phyloP scores from a whole-genome alignment of 2,113 vertebrate genomes.

The Menura novaehollandiae region DNA sequence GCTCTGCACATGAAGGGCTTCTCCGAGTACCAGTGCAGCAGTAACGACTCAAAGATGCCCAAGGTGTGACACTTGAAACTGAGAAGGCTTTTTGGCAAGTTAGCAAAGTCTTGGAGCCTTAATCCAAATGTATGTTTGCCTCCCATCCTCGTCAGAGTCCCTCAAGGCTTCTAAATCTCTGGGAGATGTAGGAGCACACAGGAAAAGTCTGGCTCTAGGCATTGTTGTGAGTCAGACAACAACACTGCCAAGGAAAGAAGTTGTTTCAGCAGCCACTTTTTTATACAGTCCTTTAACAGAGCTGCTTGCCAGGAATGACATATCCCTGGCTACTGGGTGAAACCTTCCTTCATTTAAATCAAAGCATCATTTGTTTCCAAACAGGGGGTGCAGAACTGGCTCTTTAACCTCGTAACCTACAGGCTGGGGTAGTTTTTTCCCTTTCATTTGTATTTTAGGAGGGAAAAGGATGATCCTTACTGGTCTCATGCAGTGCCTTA shows the following conservation, averaged over 20 bases:
- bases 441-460: neutral
- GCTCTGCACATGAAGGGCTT: neutral
- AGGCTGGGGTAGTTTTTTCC: neutral
- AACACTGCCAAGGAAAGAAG: neutral
- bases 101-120: neutral
- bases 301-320: neutral
- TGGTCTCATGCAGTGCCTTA: neutral
- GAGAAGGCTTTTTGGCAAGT: neutral
- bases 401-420: neutral
- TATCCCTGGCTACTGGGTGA: neutral
- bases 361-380: neutral
- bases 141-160: neutral
- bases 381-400: neutral
- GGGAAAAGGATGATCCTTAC: neutral
- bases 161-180: neutral
- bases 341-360: neutral
- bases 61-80: neutral
- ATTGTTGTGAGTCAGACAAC: neutral
- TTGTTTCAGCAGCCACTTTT: neutral
- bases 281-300: neutral
- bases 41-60: neutral
- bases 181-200: neutral
- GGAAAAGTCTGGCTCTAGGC: neutral
- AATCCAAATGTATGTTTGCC: neutral
- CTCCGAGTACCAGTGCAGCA: neutral